Conservation (phyloP, 2,113 vertebrate genomes). For the Empidonax traillii region DNA sequence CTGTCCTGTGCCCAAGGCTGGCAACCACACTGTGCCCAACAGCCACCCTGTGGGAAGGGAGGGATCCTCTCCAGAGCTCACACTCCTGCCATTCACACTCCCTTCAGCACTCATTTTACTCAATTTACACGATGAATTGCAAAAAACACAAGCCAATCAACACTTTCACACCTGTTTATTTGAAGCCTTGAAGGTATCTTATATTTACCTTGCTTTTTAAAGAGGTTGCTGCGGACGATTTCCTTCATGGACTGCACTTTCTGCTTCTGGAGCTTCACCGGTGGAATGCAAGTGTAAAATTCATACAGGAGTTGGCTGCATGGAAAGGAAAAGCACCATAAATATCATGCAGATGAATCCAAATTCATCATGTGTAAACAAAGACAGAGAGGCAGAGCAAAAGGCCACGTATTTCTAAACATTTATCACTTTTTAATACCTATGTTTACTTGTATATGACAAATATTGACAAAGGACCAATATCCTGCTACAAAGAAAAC, state of each 20-base stretch:
- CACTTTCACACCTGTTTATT: not conserved
- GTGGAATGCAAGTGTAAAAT: slow-evolving; percentile 93
- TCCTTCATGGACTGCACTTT: slow-evolving; percentile 96
- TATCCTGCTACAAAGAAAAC: not conserved
- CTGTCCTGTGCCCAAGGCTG: not conserved
- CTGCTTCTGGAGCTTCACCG: slow-evolving; percentile 90
- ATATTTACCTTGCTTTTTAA: slow-evolving; percentile 88
- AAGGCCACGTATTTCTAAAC: not conserved
- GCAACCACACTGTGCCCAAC: not conserved
- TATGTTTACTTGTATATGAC: not conserved
- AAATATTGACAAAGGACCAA: not conserved
- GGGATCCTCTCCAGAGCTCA: not conserved
- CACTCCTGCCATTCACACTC: not conserved
- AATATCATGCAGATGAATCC: not conserved
- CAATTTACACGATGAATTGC: not conserved
- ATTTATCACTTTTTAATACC: not conserved
- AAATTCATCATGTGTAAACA: not conserved
- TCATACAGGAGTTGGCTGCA: slow-evolving; percentile 90
- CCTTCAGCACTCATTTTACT: not conserved
- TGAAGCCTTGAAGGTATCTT: not conserved
- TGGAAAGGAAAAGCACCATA: not conserved
- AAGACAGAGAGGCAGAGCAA: not conserved
- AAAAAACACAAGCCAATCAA: not conserved
- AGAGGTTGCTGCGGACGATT: slow-evolving; percentile 91
- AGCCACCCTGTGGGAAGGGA: not conserved